A percentile compares a stretch with the other conserved stretches of the same genome.
Conservation (phyloP, 2,888 invertebrate species). For the Acleris laterana region DNA sequence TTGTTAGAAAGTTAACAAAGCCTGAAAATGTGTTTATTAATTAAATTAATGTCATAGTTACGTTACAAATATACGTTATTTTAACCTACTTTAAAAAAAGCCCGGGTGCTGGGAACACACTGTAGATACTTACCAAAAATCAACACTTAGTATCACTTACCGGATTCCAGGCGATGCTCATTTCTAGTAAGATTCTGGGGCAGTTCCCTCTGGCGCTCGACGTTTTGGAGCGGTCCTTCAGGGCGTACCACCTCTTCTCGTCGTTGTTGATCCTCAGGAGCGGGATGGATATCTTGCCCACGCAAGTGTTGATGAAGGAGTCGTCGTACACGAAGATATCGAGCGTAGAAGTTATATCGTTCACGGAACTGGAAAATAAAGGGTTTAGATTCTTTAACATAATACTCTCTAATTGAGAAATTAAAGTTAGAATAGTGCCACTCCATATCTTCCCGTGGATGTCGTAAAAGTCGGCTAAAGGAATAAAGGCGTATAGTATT, state of each 20-base stretch:
- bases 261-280: conserved; percentile 69
- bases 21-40: too few relatives aligned
- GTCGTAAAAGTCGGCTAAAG: too few relatives aligned
- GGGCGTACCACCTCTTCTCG: conserved; percentile 74
- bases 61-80: too few relatives aligned
- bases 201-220: conserved; percentile 67
- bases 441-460: too few relatives aligned
- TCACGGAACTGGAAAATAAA: conserved; percentile 62
- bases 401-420: too few relatives aligned
- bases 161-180: conserved; percentile 77
- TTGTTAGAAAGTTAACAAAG: too few relatives aligned
- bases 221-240: conserved; percentile 68
- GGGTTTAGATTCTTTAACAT: neutral
- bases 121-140: too few relatives aligned
- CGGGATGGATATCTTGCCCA: conserved; percentile 73
- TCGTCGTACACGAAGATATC: conserved; percentile 73
- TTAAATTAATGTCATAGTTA: too few relatives aligned
- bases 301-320: conserved; percentile 66
- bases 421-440: too few relatives aligned
- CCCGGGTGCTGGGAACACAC: too few relatives aligned
- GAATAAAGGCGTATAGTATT: too few relatives aligned
- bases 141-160: conserved; percentile 51
- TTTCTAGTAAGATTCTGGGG: conserved; percentile 71
- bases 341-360: conserved; percentile 73
- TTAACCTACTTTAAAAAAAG: too few relatives aligned